phyloP scores from a whole-genome alignment of 2,888 invertebrate species.

The Cylloceria caligata region DNA sequence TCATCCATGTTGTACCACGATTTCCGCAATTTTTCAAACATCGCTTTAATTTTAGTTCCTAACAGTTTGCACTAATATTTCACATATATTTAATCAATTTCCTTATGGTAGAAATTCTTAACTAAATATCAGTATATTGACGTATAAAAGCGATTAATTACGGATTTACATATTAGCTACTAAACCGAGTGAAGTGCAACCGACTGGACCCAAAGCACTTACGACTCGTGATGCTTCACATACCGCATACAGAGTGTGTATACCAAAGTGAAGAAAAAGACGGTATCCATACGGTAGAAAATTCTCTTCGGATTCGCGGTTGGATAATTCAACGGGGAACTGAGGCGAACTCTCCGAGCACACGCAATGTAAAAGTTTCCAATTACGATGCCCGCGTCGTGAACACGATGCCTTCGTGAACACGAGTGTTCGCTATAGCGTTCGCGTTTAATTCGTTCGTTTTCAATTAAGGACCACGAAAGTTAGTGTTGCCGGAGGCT shows the following conservation, averaged over 20 bases:
- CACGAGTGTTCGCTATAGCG: conserved; percentile 30
- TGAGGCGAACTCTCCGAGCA: conserved; percentile 28
- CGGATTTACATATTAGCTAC: conserved; percentile 26
- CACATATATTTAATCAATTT: conserved; percentile 3
- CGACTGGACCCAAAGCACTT: conserved; percentile 5
- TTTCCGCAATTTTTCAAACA: conserved; percentile 38
- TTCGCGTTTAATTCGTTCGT: conserved; percentile 67
- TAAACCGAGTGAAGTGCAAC: not conserved
- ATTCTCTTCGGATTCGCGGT: conserved; percentile 73
- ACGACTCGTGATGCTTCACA: conserved; percentile 12
- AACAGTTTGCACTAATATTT: not conserved
- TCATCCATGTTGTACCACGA: not conserved
- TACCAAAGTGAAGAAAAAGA: conserved; percentile 19
- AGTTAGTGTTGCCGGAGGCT: conserved; percentile 63
- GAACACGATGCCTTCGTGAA: conserved; percentile 19
- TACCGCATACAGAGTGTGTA: not conserved
- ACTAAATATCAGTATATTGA: not conserved
- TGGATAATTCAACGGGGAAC: conserved; percentile 63
- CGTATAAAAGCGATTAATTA: conserved; percentile 17
- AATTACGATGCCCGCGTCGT: conserved; percentile 72
- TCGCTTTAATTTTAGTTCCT: not conserved
- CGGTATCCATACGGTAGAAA: conserved; percentile 68
- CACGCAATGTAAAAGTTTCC: conserved; percentile 76
- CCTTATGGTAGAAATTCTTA: conserved; percentile 5
- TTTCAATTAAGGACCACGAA: conserved; percentile 74